Evolutionary conservation across 2,113 vertebrate species (phyloP).

Genomic region (Prinia subflava): DNA sequence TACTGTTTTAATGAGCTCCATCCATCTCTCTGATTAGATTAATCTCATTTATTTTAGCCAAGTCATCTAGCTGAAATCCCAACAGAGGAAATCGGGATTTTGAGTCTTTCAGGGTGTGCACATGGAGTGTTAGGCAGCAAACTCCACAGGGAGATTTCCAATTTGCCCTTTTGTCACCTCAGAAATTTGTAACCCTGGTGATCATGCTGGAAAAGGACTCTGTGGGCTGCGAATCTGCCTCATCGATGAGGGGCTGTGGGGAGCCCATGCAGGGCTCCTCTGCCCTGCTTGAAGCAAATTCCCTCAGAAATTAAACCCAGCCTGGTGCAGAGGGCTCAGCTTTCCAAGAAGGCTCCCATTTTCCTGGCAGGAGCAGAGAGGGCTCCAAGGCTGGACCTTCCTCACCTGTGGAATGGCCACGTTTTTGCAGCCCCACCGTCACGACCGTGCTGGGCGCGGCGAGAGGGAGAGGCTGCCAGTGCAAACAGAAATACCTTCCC

Average conservation of each 20-base stretch:
- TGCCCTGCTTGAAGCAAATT: neutral
- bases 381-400: neutral
- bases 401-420: rapidly evolving
- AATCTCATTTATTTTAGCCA: conserved; percentile 2
- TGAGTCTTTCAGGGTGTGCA: neutral
- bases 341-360: neutral
- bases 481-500: conserved; percentile 40
- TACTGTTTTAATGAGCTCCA: conserved; percentile 20
- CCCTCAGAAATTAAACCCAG: neutral
- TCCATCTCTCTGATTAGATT: conserved; percentile 31
- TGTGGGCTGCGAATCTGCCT: rapidly evolving
- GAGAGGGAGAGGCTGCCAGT: neutral
- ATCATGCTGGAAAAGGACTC: neutral
- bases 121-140: neutral
- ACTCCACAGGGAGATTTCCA: neutral
- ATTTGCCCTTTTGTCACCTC: neutral
- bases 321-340: neutral
- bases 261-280: rapidly evolving
- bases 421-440: neutral
- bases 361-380: neutral
- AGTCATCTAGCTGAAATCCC: neutral
- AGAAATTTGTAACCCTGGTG: neutral
- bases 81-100: neutral
- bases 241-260: rapidly evolving
- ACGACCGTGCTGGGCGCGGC: neutral